Evolutionary conservation across 2,888 invertebrate species (phyloP), one percentile per base, ranked within the genome.

Genomic region (Caenorhabditis afra): DNA sequence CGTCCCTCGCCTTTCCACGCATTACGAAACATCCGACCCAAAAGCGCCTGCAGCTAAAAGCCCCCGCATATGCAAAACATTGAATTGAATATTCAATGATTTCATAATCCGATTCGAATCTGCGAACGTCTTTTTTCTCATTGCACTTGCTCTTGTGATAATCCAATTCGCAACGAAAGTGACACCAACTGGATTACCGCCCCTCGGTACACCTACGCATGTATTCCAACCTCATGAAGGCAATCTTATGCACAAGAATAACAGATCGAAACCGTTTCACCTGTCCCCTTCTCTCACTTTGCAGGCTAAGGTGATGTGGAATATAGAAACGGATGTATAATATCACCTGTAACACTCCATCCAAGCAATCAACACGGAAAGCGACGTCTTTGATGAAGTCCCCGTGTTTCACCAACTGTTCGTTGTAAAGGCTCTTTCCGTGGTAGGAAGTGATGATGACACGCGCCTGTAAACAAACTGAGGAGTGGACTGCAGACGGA

Each of bases 321-420:
- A 41, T 20, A 52, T 8, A 45, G 39, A 16, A 20, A 55, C 11
- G 29, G 5, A 59, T 20, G 14, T n/a, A n/a, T 20, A 44, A 29
- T 14, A 23, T 55, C 64, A 87, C 87, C 94, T 91, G 92, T 65
- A 96, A 92, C 79, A 98, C 96, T 41, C 93, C 93, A 86, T 96
- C 95, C 82, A 98, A 92, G 91, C 97, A 95, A 90, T 97, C 95
- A 2, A 99, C 98, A 79, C 94, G 93, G 91, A 99, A 97, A 1
- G 97, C 96, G 23, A 99, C 93, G 90, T 97, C 97, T 89, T 95
- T 96, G 29, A 96, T 97, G 78, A 96, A 97, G 92, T 98, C 98
- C 0, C 98, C 98, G 90, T 99, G 98, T 85, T 93, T 93, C 0
- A 94, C 93, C 77, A 97, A 91, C 91, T 97, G 95, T 59, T 93